Percentiles rank a stretch among this genome's conserved stretches.
Conservation (phyloP, 1,140 invertebrate genomes). For the Arctopsyche grandis region DNA sequence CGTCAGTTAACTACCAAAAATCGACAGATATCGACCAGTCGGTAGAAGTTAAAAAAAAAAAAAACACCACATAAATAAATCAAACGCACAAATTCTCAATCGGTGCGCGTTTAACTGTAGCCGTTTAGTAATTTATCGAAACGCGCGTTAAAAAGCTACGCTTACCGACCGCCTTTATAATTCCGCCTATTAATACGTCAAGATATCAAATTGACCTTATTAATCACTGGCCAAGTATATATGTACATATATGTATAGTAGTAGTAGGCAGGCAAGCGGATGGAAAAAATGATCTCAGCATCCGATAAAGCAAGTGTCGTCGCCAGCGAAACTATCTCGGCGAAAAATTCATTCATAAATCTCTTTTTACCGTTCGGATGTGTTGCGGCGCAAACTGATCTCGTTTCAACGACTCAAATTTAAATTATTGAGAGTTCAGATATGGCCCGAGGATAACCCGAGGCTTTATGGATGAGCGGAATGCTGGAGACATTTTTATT, state of each 20-base stretch:
- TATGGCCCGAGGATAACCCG: too few relatives aligned
- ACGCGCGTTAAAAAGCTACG: neutral
- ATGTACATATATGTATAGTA: too few relatives aligned
- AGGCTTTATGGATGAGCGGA: too few relatives aligned
- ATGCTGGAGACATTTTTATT: too few relatives aligned
- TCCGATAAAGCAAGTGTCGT: neutral
- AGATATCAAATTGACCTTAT: conserved; percentile 28
- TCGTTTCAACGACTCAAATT: too few relatives aligned
- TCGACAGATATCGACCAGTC: neutral
- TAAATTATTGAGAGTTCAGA: too few relatives aligned
- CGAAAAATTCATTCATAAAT: conserved; percentile 4
- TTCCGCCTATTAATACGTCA: conserved; percentile 15
- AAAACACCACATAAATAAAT: too few relatives aligned
- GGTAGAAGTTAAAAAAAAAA: too few relatives aligned
- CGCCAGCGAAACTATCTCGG: neutral
- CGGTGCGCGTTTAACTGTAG: neutral
- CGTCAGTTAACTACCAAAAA: neutral
- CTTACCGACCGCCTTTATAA: conserved; percentile 11
- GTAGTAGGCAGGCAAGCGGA: too few relatives aligned
- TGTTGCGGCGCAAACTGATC: too few relatives aligned
- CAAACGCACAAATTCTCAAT: neutral
- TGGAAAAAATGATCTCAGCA: neutral
- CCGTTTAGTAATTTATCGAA: conserved; percentile 1
- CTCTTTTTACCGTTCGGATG: neutral
- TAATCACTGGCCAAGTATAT: neutral